Base-by-base conservation (phyloP, 2,113 vertebrate species). In the Sylvietta virens region DNA sequence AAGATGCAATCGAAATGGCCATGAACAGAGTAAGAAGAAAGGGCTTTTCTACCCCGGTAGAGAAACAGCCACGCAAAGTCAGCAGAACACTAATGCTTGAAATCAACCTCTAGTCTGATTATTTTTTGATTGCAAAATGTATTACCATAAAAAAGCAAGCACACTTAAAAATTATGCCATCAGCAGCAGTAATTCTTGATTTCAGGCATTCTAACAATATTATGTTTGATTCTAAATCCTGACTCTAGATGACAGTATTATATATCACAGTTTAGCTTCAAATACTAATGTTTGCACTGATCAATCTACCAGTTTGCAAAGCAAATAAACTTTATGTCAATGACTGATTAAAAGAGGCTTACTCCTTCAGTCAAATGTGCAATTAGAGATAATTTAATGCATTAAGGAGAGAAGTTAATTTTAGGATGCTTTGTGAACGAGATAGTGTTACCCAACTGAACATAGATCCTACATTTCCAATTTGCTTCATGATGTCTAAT, bases 401-500 rank as follows among this genome's bases (percentile, higher is more conserved):
- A 0, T 71, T 94, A 86, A 92, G 92, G 17, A 47, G 47, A 81
- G 78, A 82, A 91, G 71, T 71, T 76, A 83, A 86, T 93, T 97
- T 96, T 89, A 85, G 60, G 87, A 93, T 79, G 33, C 31, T 95
- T 93, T 95, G 69, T 70, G 47, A 96, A 93, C 11, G 7, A 87
- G 92, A 79, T 65, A 83, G 47, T 58, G 31, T 92, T 96, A 83
- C 76, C 69, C 79, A 90, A 73, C 48, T 87, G 74, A 81, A 87
- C 50, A 88, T 30, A 60, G 66, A 84, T 81, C 94, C 50, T 90
- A 91, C 45, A 69, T 86, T 94, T 93, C 77, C 42, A 81, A 48
- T 61, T 94, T 94, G 54, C 95, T 95, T 94, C 79, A 95, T 65
- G 56, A 86, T 81, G 53, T 51, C 66, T 97, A 97, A 97, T 88